Base-by-base conservation (phyloP, 2,113 vertebrate genomes). In the Gulo gulo region DNA sequence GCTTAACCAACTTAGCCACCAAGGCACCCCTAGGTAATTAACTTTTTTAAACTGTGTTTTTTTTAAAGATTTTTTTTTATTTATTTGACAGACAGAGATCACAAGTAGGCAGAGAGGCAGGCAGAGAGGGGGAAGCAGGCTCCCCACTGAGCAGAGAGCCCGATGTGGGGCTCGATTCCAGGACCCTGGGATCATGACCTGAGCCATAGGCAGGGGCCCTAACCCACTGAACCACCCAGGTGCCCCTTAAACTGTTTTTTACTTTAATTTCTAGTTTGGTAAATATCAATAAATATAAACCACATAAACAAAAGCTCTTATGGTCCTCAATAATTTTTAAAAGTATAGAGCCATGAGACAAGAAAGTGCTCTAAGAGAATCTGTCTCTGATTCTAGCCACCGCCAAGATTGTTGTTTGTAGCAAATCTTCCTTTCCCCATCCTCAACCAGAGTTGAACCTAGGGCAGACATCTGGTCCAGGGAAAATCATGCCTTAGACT, bases 401-500 rank as follows among this genome's bases (percentile, higher is more conserved):
- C 14, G 39, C 89, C 45, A 26, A 90, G 84, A 93, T 0, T 73
- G 26, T 34, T 91, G 57, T 95, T 86, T 93, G 36, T 74, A 94
- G 69, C 81, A 95, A 95, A 80, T n/a, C 87, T 78, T 26, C 26
- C 47, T 55, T 81, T 86, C 26, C 34, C 34, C n/a, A 84, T 67
- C 34, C 57, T 67, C 39, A 96, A 91, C 14, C 92, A 39, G 21
- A 85, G 82, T 29, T 86, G 71, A 96, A 89, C 71, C 42, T 92
- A 52, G 36, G 21, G 52, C 52, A 95, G 36, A 47, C 45, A 91
- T 39, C 55, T 71, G 42, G 42, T 59, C 12, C 20, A 21, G 42
- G 82, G 57, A 92, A 97, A 97, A 88, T 93, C 71, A 96, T 61
- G 65, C 55, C 69, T 86, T 91, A 42, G 31, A 83, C 8, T 92